Percentiles rank a stretch among this genome's conserved stretches.
Conservation (phyloP, 2,113 vertebrate species). For the Candoia aspera region DNA sequence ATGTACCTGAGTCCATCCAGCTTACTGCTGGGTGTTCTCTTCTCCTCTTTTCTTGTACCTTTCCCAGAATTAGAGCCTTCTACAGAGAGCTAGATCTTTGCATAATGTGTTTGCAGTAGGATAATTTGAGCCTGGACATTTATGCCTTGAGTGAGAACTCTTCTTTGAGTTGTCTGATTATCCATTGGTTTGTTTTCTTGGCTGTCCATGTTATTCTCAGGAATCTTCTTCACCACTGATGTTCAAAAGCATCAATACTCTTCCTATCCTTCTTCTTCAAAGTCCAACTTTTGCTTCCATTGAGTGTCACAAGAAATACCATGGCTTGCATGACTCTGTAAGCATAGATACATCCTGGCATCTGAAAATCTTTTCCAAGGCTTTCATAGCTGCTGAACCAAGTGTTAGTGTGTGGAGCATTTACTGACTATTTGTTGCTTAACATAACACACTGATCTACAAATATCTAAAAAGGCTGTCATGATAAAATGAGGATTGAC, state of each 20-base stretch:
- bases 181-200: neutral
- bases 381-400: neutral
- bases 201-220: neutral
- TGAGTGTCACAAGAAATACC: neutral
- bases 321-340: neutral
- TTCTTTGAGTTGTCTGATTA: neutral
- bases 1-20: neutral
- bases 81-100: neutral
- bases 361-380: neutral
- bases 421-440: neutral
- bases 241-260: no score
- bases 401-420: neutral
- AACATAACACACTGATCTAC: neutral
- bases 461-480: no score
- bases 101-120: neutral
- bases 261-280: neutral
- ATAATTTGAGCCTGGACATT: neutral
- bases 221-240: neutral
- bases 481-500: neutral
- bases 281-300: neutral
- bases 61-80: neutral
- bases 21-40: neutral
- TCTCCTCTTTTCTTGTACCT: neutral
- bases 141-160: neutral
- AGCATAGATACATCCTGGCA: neutral